These are phyloP conservation scores for Brachycybe producta DNA, from an alignment of 2,888 invertebrate species.

Conservation along the genomic window DNA sequence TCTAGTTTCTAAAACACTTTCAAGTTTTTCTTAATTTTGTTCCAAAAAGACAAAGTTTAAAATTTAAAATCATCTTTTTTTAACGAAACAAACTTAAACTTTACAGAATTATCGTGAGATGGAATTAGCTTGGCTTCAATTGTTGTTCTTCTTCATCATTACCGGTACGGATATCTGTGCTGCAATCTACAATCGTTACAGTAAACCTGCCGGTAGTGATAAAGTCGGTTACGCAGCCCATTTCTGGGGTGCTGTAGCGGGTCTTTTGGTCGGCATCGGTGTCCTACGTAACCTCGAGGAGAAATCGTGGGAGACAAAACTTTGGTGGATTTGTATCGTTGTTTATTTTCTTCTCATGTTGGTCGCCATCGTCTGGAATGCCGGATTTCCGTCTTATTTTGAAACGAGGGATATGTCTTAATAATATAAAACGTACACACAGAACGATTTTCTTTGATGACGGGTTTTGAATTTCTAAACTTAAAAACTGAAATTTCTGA, in stretches of 20 bases:
- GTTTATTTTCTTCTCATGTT: slow-evolving; percentile 55
- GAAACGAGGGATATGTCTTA: slow-evolving; percentile 18
- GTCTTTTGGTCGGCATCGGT: slow-evolving; percentile 67
- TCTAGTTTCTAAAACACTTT: too few species aligned
- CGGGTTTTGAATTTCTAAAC: neutral
- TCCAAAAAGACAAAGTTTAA: neutral
- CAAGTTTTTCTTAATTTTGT: neutral
- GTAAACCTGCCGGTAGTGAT: slow-evolving; percentile 42
- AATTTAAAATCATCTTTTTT: neutral
- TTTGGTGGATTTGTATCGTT: slow-evolving; percentile 69
- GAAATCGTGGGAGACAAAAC: slow-evolving; percentile 60
- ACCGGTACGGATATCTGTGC: slow-evolving; percentile 73
- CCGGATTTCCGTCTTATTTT: slow-evolving; percentile 35
- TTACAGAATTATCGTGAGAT: slow-evolving; percentile 91
- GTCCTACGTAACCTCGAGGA: slow-evolving; percentile 69
- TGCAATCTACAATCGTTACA: slow-evolving; percentile 78
- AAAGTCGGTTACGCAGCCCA: slow-evolving; percentile 75
- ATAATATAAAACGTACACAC: neutral
- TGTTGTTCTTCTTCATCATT: slow-evolving; percentile 66
- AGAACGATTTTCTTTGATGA: neutral
- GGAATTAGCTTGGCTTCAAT: slow-evolving; percentile 78
- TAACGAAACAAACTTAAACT: slow-evolving; percentile 18
- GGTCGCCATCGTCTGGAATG: slow-evolving; percentile 57
- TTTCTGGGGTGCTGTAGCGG: slow-evolving; percentile 78
- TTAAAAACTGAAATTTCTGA: too few species aligned